Percentiles rank a stretch among this genome's conserved stretches.
Conservation (phyloP, 2,113 vertebrate genomes). For the Aviceda subcristata region DNA sequence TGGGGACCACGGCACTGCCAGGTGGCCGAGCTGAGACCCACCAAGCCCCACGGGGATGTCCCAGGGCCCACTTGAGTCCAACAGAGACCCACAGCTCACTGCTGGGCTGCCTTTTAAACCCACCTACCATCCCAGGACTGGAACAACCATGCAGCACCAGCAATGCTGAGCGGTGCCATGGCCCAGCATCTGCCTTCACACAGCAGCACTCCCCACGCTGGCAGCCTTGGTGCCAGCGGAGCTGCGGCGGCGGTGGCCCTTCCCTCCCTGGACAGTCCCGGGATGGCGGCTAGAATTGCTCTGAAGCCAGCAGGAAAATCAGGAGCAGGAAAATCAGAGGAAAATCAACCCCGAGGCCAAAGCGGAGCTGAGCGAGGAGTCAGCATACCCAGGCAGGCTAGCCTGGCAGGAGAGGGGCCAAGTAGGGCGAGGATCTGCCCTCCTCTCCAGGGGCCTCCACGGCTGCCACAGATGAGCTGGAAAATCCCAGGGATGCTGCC, state of each 20-base stretch:
- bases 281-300: neutral
- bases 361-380: accelerated
- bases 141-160: neutral
- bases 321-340: neutral
- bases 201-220: neutral
- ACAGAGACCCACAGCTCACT: neutral
- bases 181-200: accelerated
- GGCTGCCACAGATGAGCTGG: neutral
- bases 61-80: neutral
- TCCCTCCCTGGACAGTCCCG: neutral
- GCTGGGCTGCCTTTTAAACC: neutral
- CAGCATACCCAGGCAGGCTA: neutral
- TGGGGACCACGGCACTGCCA: accelerated
- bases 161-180: neutral
- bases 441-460: accelerated
- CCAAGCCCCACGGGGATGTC: neutral
- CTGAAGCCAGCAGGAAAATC: neutral
- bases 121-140: neutral
- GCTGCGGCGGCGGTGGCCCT: accelerated
- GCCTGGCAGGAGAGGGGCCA: neutral
- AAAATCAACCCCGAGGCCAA: neutral
- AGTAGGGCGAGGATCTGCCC: neutral
- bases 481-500: neutral
- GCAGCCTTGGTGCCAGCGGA: neutral
- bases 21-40: neutral